phyloP scores from a whole-genome alignment of 1,140 invertebrate genomes.

The Eulimnadia texana region DNA sequence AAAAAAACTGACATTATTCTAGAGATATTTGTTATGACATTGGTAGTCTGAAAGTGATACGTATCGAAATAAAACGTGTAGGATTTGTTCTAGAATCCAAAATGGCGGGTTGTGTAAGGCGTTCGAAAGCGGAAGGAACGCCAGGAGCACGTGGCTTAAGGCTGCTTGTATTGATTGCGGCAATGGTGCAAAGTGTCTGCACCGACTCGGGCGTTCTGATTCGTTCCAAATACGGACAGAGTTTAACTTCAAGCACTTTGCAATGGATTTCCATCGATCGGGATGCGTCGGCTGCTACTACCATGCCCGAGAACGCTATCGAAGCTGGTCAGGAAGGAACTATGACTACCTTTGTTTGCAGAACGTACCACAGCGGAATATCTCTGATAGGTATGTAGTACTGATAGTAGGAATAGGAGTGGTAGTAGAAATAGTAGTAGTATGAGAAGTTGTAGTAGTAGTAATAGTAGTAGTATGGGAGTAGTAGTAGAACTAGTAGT shows the following conservation, averaged over 20 bases:
- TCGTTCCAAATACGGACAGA: constrained; percentile 29
- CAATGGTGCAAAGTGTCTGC: background rate
- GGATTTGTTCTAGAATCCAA: background rate
- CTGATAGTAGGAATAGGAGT: constrained; percentile 34
- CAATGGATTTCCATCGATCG: constrained; percentile 37
- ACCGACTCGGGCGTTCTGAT: constrained; percentile 33
- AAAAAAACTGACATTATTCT: no score
- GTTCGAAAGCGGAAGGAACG: background rate
- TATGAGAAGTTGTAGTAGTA: constrained; percentile 53
- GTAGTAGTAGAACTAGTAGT: no score
- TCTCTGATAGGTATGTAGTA: constrained; percentile 50
- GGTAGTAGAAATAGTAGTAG: no score
- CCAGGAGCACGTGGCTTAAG: background rate
- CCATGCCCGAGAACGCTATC: constrained; percentile 33
- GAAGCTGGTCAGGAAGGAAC: constrained; percentile 25
- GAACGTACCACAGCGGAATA: constrained; percentile 47
- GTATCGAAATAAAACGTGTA: background rate
- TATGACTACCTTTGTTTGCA: constrained; percentile 50
- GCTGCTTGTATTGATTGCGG: background rate
- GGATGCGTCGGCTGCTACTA: constrained; percentile 28
- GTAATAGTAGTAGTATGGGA: no score
- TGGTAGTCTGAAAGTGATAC: no score
- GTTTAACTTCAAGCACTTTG: constrained; percentile 40
- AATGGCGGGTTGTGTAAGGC: background rate
- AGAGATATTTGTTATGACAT: no score